phyloP scores from a whole-genome alignment of 2,888 invertebrate species.

The Drosophila formosana region DNA sequence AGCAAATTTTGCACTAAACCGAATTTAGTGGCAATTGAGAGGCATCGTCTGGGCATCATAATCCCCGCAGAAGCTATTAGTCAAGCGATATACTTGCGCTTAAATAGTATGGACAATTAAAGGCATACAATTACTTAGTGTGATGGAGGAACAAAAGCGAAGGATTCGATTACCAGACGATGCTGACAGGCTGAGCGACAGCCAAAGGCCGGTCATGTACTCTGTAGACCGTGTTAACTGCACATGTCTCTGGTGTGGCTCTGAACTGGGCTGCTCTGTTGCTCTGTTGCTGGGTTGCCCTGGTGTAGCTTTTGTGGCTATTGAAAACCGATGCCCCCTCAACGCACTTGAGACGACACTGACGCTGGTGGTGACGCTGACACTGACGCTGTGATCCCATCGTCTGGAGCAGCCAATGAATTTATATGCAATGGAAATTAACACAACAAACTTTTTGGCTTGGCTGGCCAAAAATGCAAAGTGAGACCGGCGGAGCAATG shows the following conservation, averaged over 20 bases:
- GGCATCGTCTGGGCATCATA: constrained; percentile 11
- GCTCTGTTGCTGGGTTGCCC: constrained; percentile 3
- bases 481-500: not conserved
- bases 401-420: constrained; percentile 59
- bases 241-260: constrained; percentile 16
- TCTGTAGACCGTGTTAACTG: constrained; percentile 8
- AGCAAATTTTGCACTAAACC: not conserved
- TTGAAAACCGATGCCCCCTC: constrained; percentile 59
- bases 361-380: constrained; percentile 3
- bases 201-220: constrained; percentile 11
- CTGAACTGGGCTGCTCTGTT: constrained; percentile 4
- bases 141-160: constrained; percentile 17
- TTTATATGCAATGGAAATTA: constrained; percentile 74
- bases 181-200: constrained; percentile 47
- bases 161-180: constrained; percentile 56
- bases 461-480: constrained; percentile 49
- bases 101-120: constrained; percentile 44
- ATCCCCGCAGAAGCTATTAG: constrained; percentile 25
- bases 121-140: constrained; percentile 39
- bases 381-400: constrained; percentile 24
- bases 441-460: constrained; percentile 76
- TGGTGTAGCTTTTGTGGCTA: constrained; percentile 52
- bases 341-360: constrained; percentile 46
- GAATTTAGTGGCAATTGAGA: not conserved
- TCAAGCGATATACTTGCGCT: constrained; percentile 31